Evolutionary conservation across 2,888 invertebrate genomes (phyloP).

Genomic region (Oscheius sp.): DNA sequence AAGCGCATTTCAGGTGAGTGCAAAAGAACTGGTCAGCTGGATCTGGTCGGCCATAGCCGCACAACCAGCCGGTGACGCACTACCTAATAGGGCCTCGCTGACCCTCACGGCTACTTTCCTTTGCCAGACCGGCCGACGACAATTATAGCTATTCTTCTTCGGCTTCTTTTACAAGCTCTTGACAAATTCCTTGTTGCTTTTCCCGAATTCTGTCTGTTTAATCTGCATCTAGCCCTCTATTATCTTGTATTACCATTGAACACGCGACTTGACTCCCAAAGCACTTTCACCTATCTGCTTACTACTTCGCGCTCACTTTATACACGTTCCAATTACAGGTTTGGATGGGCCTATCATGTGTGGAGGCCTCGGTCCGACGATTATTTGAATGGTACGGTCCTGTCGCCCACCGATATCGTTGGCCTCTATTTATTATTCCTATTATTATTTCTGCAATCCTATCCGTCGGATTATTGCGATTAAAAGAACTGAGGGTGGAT

Average conservation of each 20-base stretch:
- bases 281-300: not conserved
- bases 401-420: constrained; percentile 54
- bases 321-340: constrained; percentile 30
- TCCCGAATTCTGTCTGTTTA: not conserved
- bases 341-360: constrained; percentile 58
- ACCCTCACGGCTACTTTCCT: constrained; percentile 36
- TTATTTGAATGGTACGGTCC: constrained; percentile 71
- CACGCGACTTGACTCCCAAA: not conserved
- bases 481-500: constrained; percentile 67
- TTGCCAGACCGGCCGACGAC: constrained; percentile 30
- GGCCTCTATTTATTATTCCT: constrained; percentile 64
- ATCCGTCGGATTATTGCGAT: constrained; percentile 64
- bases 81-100: constrained; percentile 34
- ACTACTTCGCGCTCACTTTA: constrained; percentile 2
- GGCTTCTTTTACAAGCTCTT: constrained; percentile 24
- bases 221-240: constrained; percentile 10
- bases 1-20: constrained; percentile 38
- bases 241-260: not conserved
- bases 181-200: not conserved
- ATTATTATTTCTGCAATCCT: constrained; percentile 58
- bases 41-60: constrained; percentile 29
- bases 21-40: constrained; percentile 35
- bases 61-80: constrained; percentile 36
- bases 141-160: constrained; percentile 18
- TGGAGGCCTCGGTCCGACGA: constrained; percentile 65